Evolutionary conservation across 2,113 vertebrate genomes (phyloP).

Genomic region (Equus przewalskii): DNA sequence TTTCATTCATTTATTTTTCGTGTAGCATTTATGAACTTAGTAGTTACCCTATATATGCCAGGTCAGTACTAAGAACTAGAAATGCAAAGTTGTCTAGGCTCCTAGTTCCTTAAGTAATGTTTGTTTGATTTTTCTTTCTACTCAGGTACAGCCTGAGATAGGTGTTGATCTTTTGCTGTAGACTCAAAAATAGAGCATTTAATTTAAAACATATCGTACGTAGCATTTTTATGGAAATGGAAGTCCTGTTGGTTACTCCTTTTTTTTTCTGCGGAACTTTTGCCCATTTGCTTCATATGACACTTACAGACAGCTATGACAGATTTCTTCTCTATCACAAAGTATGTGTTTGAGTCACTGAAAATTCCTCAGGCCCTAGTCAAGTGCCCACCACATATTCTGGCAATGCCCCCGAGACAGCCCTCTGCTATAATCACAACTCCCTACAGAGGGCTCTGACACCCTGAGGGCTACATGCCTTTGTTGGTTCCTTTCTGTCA

Average conservation of each 20-base stretch:
- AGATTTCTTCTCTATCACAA: neutral
- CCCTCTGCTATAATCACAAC: neutral
- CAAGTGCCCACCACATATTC: neutral
- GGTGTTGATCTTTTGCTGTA: neutral
- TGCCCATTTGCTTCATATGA: neutral
- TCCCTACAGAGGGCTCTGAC: neutral
- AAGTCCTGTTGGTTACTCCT: neutral
- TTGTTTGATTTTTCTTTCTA: neutral
- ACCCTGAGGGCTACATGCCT: neutral
- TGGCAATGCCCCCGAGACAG: neutral
- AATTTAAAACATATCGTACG: neutral
- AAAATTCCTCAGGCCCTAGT: neutral
- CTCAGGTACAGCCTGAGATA: neutral
- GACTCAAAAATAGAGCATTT: neutral
- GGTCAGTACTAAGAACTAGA: neutral
- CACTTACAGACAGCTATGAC: neutral
- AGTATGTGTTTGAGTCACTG: neutral
- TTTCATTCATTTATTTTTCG: slow-evolving; percentile 18
- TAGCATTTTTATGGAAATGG: neutral
- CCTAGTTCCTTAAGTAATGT: neutral
- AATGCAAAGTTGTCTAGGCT: neutral
- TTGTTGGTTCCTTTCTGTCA: neutral
- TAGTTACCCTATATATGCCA: neutral
- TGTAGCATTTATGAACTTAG: neutral
- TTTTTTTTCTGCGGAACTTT: neutral